Evolutionary conservation across 2,797 vertebrate species (phyloP).

Genomic region (Fringilla coelebs): DNA sequence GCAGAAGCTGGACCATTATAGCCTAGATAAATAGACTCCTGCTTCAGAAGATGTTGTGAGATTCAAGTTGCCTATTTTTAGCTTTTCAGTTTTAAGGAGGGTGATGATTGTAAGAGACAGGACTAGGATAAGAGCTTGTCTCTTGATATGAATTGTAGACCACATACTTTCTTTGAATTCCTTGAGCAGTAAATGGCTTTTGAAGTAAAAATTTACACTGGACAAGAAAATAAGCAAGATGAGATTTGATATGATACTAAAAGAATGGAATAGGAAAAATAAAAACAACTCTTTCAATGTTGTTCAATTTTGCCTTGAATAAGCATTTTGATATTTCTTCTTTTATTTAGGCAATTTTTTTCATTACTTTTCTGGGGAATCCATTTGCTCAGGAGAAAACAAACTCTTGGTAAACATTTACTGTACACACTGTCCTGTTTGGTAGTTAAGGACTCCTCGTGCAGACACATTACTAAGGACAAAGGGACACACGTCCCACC

Average conservation of each 20-base stretch:
- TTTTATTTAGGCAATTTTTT: neutral
- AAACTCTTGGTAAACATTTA: neutral
- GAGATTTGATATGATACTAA: neutral
- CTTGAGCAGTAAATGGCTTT: neutral
- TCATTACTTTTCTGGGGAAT: neutral
- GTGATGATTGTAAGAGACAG: neutral
- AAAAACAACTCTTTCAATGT: neutral
- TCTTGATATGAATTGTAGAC: neutral
- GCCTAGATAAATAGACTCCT: neutral
- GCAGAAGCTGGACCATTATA: neutral
- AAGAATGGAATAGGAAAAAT: neutral
- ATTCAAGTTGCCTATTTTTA: neutral
- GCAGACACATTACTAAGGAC: neutral
- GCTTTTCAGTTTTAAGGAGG: neutral
- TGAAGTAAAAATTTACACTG: neutral
- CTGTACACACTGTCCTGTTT: neutral
- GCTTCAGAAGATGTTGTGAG: neutral
- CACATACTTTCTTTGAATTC: neutral
- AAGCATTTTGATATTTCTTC: neutral
- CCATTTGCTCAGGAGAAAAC: neutral
- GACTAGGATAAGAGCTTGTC: neutral
- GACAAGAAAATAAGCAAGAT: neutral
- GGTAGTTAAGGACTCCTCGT: neutral
- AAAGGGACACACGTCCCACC: accelerated
- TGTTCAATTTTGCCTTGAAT: neutral